A percentile compares a stretch with the other conserved stretches of the same genome.
phyloP scores from a whole-genome alignment of 2,888 invertebrate genomes.

The Ophonus ardosiacus region DNA sequence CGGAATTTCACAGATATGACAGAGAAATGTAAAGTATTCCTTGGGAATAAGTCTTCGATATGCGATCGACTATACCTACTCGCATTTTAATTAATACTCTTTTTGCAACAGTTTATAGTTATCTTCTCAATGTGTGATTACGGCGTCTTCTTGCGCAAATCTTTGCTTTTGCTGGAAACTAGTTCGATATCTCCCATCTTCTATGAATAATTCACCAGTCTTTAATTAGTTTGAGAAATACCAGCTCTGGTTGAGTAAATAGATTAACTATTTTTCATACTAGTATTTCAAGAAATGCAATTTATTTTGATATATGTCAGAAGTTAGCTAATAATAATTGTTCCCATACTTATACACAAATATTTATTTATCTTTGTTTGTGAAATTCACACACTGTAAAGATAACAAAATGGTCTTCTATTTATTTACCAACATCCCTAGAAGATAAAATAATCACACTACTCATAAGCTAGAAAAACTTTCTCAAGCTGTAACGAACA shows the following conservation, averaged over 20 bases:
- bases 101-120: too few relatives aligned
- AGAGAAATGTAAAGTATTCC: too few relatives aligned
- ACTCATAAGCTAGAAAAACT: neutral
- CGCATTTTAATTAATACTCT: too few relatives aligned
- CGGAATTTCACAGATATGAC: too few relatives aligned
- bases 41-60: too few relatives aligned
- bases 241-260: slow-evolving; percentile 23
- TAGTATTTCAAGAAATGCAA: neutral
- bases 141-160: neutral
- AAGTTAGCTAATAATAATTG: too few relatives aligned
- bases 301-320: too few relatives aligned
- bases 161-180: neutral
- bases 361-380: neutral
- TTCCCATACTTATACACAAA: neutral
- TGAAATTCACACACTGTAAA: slow-evolving; percentile 25
- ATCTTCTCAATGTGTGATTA: too few relatives aligned
- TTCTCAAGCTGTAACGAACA: neutral
- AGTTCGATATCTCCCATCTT: neutral
- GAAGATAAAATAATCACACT: slow-evolving; percentile 24
- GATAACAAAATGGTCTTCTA: neutral
- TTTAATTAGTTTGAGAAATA: slow-evolving; percentile 41
- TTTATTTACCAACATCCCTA: slow-evolving; percentile 32
- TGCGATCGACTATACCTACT: too few relatives aligned
- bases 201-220: neutral
- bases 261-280: slow-evolving; percentile 38